Evolutionary conservation across 2,113 vertebrate genomes (phyloP).

Genomic region (Aythya baeri): DNA sequence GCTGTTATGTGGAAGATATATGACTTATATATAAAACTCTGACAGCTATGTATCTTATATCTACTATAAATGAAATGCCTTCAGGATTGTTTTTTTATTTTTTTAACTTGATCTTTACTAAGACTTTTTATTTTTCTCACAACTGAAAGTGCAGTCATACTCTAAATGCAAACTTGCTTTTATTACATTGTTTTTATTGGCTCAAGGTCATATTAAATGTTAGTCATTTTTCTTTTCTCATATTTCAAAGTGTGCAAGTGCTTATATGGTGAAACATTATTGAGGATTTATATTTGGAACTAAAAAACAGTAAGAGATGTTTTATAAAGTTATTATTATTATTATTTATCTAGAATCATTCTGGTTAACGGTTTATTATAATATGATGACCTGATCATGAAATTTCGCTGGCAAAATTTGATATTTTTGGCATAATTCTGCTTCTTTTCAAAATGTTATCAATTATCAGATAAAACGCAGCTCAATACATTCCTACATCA

Average conservation of each 20-base stretch:
- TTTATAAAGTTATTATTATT: background rate
- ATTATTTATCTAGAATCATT: no score
- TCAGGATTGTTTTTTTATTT: background rate
- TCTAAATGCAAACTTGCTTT: background rate
- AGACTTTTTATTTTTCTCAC: background rate
- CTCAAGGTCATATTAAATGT: background rate
- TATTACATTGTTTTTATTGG: background rate
- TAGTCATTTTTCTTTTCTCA: background rate
- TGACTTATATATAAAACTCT: slow-evolving; percentile 18
- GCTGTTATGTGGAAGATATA: background rate
- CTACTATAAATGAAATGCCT: slow-evolving; percentile 24
- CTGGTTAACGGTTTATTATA: background rate
- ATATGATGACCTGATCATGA: background rate
- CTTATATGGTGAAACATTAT: background rate
- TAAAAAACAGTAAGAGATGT: background rate
- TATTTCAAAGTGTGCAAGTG: background rate
- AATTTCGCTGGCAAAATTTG: background rate
- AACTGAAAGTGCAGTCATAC: background rate
- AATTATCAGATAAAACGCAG: background rate
- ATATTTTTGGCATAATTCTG: background rate
- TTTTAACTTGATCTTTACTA: background rate
- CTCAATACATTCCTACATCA: background rate
- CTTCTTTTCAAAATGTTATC: background rate
- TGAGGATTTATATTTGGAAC: background rate
- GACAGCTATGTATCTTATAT: background rate